Base-by-base conservation (phyloP, 1,140 invertebrate genomes). In the Drosophila insularis region DNA sequence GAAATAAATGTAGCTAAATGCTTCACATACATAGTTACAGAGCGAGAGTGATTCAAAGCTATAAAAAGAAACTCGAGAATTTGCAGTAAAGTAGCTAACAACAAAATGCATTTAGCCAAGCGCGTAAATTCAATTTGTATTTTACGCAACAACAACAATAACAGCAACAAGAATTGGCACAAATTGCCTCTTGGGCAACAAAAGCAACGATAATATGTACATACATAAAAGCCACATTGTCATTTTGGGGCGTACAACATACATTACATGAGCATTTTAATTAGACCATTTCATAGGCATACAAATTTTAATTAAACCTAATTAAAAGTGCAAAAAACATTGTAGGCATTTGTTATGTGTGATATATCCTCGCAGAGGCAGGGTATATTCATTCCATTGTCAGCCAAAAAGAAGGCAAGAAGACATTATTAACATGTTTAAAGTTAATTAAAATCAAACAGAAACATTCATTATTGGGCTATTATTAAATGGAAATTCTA, bases 121-220 rank as follows among this genome's bases (percentile, higher is more conserved):
- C 82, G 84, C 84, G 74, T 87, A 87, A 27, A 87, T 87, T 86
- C 78, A 86, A 86, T 86, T 86, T 85, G 43, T 50, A 69, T 78
- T 72, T 82, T 74, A 68, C 43, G 84, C 68, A 65, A 58, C 76
- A 69, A 32, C 68, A 71, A 68, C 55, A 56, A 39, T 58, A 54
- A 19, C 82, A 81, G 67, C 68, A 68, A 27, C 27, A 27, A 27
- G 27, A 27, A 80, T 65, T 85, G 81, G 70, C 81, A 78, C 81
- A 81, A 85, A 74, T 71, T 74, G 67, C 71, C 68, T 69, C 7
- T 86, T 82, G 89, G 82, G 71, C 79, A 87, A 67, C 70, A 64
- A 59, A 27, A 53, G 17, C 35, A 55, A 55, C 27, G 35, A 60
- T 21, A 19, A 37, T 46, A n/a, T n/a, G n/a, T n/a, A n/a, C n/a